phyloP scores from a whole-genome alignment of 2,888 invertebrate species.

The Tetrapedia diversipes region DNA sequence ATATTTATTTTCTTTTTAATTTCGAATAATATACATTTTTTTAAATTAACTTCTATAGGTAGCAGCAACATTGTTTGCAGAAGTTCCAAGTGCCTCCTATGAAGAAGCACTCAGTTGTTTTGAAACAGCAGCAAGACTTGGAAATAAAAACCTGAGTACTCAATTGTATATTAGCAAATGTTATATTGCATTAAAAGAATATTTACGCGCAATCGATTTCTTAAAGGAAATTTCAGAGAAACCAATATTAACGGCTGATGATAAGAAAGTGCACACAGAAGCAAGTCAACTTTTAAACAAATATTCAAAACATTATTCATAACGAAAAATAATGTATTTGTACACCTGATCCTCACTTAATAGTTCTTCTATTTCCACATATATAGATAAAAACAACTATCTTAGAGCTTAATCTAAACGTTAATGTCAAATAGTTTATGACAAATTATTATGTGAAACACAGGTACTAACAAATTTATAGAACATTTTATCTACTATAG shows the following conservation, averaged over 20 bases:
- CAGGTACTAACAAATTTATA: conserved; percentile 36
- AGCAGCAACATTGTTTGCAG: conserved; percentile 86
- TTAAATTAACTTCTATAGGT: conserved; percentile 77
- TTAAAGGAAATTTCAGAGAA: conserved; percentile 78
- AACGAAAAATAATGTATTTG: conserved; percentile 44
- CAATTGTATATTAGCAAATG: conserved; percentile 85
- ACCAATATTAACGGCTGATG: conserved; percentile 63
- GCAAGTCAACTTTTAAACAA: conserved; percentile 73
- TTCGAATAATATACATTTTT: conserved; percentile 11
- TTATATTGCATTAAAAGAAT: conserved; percentile 83
- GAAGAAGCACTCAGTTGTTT: conserved; percentile 86
- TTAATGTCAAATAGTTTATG: conserved; percentile 29
- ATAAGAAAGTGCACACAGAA: conserved; percentile 70
- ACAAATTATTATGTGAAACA: conserved; percentile 32
- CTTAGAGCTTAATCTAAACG: conserved; percentile 28
- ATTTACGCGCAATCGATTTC: conserved; percentile 83
- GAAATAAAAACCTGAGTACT: conserved; percentile 83
- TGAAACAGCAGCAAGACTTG: conserved; percentile 84
- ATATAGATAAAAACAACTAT: conserved; percentile 24
- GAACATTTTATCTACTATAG: conserved; percentile 20
- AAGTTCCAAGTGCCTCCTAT: conserved; percentile 86
- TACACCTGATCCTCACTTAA: conserved; percentile 51
- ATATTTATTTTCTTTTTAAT: background rate
- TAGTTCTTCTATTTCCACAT: conserved; percentile 44
- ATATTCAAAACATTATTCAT: conserved; percentile 71